phyloP scores from a whole-genome alignment of 2,888 invertebrate genomes.

The Chirona hameri region DNA sequence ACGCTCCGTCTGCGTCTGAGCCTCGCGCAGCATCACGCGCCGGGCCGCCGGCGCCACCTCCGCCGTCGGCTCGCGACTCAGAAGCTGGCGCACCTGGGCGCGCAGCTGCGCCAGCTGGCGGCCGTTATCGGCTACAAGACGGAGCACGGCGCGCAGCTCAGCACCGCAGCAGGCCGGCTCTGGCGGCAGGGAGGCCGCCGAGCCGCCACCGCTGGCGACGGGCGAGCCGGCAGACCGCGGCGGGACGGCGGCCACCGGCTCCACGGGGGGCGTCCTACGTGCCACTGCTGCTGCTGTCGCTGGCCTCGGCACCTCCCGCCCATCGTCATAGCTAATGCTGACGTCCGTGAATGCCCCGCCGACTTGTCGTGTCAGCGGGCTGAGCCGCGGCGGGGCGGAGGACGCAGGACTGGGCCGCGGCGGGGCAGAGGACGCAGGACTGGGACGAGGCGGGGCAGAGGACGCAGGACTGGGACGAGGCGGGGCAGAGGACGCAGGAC shows the following conservation, averaged over 20 bases:
- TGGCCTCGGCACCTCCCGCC: neutral
- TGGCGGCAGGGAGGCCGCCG: neutral
- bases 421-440: neutral
- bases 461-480: neutral
- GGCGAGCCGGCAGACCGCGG: neutral
- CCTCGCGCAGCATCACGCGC: neutral
- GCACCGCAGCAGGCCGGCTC: neutral
- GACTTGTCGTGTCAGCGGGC: neutral
- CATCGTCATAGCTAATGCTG: conserved; percentile 1
- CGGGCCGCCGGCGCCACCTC: neutral
- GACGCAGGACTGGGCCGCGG: too few species aligned
- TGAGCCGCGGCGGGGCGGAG: too few species aligned
- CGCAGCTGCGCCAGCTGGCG: conserved; percentile 13
- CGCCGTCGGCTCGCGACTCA: neutral
- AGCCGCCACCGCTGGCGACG: neutral
- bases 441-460: neutral
- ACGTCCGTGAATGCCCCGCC: neutral
- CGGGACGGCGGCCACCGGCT: neutral
- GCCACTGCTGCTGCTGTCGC: neutral
- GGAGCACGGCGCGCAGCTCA: conserved; percentile 24
- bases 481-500: neutral
- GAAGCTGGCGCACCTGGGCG: neutral
- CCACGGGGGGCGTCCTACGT: neutral
- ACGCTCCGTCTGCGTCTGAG: neutral
- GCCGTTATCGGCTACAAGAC: conserved; percentile 4